Percentiles rank a stretch among this genome's conserved stretches.
These are phyloP conservation scores for Anthoptus insignis DNA, from an alignment of 2,888 invertebrate species.

Conservation along the genomic window DNA sequence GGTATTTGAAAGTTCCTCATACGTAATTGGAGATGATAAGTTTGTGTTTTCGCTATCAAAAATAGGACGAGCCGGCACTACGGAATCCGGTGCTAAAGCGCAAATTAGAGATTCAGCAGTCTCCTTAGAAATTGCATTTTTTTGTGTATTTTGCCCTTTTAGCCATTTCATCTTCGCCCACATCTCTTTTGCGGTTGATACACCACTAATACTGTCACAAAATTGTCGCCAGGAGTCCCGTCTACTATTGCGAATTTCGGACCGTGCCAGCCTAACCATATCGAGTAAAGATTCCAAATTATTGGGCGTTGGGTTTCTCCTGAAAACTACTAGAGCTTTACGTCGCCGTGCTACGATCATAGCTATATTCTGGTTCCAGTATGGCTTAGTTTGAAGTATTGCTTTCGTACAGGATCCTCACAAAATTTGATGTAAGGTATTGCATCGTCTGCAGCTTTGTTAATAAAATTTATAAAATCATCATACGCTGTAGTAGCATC, in stretches of 20 bases:
- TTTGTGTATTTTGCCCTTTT: constrained; percentile 32
- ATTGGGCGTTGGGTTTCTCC: constrained; percentile 18
- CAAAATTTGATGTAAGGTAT: constrained; percentile 23
- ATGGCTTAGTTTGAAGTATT: constrained; percentile 17
- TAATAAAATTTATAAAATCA: constrained; percentile 1
- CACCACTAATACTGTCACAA: constrained; percentile 32
- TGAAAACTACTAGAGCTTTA: constrained; percentile 9
- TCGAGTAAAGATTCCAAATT: neutral
- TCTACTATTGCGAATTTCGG: constrained; percentile 30
- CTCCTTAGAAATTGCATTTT: neutral
- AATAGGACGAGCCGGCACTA: neutral
- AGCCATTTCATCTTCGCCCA: constrained; percentile 47
- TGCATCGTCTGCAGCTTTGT: constrained; percentile 17
- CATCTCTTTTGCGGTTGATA: constrained; percentile 31
- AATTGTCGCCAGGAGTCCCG: constrained; percentile 24
- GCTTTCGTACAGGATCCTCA: constrained; percentile 5
- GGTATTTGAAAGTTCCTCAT: constrained; percentile 14
- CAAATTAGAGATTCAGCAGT: neutral
- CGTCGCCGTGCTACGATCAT: neutral
- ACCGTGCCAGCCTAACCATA: constrained; percentile 25
- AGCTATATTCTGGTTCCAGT: constrained; percentile 22
- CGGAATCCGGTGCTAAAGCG: constrained; percentile 10
- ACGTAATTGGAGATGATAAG: neutral
- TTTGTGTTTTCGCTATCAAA: neutral
- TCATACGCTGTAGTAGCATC: constrained; percentile 6